Evolutionary conservation across 2,113 vertebrate species (phyloP).

Genomic region (Archilochus colubris): DNA sequence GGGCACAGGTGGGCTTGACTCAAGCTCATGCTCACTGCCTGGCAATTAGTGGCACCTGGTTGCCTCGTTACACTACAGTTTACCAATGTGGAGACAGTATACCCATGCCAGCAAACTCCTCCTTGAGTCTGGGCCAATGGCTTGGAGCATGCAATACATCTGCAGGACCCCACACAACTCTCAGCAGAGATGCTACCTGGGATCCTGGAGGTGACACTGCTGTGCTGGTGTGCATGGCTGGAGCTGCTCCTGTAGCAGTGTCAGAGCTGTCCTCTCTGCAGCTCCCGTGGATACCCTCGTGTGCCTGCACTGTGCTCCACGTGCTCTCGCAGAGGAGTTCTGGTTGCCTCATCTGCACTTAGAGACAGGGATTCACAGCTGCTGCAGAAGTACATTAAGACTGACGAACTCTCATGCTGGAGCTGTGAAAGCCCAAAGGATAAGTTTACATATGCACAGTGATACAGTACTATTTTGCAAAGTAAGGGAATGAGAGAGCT

Average conservation of each 20-base stretch:
- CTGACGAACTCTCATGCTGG: not conserved
- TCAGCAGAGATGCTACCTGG: not conserved
- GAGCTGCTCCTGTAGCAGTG: not conserved
- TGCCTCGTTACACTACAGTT: not conserved
- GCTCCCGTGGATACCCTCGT: fast-evolving
- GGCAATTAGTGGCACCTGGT: too few species aligned
- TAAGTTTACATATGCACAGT: not conserved
- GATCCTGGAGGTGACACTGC: fast-evolving
- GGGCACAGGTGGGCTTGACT: too few species aligned
- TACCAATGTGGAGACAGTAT: not conserved
- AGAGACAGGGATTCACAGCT: not conserved
- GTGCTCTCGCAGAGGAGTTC: not conserved
- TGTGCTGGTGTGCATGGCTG: fast-evolving
- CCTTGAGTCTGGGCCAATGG: not conserved
- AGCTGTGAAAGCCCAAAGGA: not conserved
- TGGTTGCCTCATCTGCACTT: not conserved
- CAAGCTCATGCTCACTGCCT: too few species aligned
- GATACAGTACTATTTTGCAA: not conserved
- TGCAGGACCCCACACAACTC: not conserved
- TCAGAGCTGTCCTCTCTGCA: not conserved
- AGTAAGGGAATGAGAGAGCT: not conserved
- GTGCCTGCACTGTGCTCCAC: fast-evolving
- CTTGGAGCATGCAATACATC: not conserved
- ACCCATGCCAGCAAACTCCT: not conserved
- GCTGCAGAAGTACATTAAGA: not conserved